Evolutionary conservation across 2,888 invertebrate species (phyloP).

Genomic region (Pinctada fucata): DNA sequence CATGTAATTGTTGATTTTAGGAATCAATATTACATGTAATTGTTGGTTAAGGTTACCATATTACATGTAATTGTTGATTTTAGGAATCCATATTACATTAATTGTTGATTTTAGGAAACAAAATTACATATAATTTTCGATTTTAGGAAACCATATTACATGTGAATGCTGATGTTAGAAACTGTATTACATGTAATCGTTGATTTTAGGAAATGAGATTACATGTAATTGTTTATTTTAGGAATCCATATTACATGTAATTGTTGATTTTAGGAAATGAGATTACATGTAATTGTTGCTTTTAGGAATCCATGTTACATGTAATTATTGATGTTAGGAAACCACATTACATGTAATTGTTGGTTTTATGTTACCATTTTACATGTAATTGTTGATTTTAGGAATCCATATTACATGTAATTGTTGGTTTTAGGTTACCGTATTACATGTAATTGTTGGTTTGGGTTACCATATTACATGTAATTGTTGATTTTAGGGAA

Average conservation of each 20-base stretch:
- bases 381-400: background rate
- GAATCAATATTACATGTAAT: background rate
- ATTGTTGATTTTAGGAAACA: no score
- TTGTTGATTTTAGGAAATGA: no score
- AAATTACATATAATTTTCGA: no score
- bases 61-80: no score
- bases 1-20: constrained; percentile 79
- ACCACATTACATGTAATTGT: constrained; percentile 82
- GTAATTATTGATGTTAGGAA: background rate
- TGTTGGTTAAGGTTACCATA: no score
- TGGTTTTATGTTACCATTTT: background rate
- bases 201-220: background rate
- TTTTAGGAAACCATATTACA: background rate
- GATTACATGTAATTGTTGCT: background rate
- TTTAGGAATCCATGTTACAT: background rate
- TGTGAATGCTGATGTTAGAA: background rate
- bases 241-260: no score
- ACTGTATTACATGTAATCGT: constrained; percentile 82
- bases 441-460: no score
- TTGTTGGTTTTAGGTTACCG: background rate
- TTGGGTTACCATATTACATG: background rate
- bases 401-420: no score
- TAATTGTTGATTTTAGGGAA: background rate
- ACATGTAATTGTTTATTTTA: background rate
- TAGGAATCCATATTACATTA: no score